A percentile compares a stretch with the other conserved stretches of the same genome.
These are phyloP conservation scores for Sphaerophoria taeniata DNA, from an alignment of 2,888 invertebrate genomes.

Conservation along the genomic window DNA sequence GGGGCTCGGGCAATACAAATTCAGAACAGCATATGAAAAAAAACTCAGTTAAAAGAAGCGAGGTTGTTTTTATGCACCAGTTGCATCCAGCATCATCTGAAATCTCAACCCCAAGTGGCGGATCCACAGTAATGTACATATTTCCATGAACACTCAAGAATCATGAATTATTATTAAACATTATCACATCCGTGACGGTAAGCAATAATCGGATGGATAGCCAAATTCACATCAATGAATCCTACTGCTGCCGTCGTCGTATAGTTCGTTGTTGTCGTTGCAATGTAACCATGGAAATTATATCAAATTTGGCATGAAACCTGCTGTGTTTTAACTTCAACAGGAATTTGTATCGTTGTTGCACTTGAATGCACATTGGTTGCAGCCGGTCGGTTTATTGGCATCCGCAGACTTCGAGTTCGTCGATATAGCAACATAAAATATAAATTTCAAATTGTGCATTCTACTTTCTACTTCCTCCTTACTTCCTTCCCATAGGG, in stretches of 20 bases:
- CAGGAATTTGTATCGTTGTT: constrained; percentile 13
- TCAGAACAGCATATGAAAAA: too few species aligned
- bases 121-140: neutral
- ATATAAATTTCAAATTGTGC: constrained; percentile 6
- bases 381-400: constrained; percentile 41
- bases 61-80: neutral
- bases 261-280: neutral
- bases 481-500: too few species aligned
- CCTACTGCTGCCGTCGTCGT: neutral
- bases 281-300: constrained; percentile 27
- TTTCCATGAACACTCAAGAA: too few species aligned
- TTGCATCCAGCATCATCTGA: neutral
- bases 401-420: constrained; percentile 2
- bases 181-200: constrained; percentile 28
- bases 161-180: constrained; percentile 41
- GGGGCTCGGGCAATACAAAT: too few species aligned
- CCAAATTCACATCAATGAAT: constrained; percentile 30
- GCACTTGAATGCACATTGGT: constrained; percentile 43
- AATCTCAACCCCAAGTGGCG: neutral
- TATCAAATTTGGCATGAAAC: constrained; percentile 41
- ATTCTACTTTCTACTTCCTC: neutral
- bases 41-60: neutral
- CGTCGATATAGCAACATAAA: neutral
- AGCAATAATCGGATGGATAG: constrained; percentile 25
- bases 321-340: neutral